Conservation (phyloP, 2,113 vertebrate species). For the Pongo pygmaeus region DNA sequence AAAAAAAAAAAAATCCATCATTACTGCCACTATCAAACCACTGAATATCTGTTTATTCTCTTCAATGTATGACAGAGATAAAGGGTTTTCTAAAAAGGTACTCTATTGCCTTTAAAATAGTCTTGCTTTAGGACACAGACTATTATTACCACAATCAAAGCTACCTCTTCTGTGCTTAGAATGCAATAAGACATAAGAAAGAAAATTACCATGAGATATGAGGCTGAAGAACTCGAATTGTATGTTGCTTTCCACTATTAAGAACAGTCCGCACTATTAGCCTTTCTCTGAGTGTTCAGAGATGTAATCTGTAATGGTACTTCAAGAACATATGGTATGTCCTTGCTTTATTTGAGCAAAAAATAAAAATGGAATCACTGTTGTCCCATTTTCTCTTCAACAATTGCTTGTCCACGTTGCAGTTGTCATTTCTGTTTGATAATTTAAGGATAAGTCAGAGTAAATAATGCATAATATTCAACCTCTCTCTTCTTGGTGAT, state of each 20-base stretch:
- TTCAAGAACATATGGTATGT: neutral
- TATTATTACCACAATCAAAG: neutral
- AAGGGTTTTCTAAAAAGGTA: conserved; percentile 10
- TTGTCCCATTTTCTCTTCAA: neutral
- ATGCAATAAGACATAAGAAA: neutral
- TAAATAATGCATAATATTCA: too few species aligned
- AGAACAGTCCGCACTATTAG: neutral
- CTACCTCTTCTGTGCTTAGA: neutral
- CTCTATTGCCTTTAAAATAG: conserved; percentile 14
- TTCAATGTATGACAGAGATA: neutral
- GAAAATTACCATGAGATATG: neutral
- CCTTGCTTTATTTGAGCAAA: neutral
- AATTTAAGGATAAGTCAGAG: neutral
- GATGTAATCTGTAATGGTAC: too few species aligned
- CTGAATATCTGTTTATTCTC: conserved; percentile 1
- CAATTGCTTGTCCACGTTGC: neutral
- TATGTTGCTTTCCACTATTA: neutral
- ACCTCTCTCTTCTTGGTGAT: neutral
- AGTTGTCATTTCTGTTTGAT: neutral
- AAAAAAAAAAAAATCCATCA: neutral
- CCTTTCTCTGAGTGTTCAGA: neutral
- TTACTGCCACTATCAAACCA: neutral
- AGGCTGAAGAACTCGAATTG: neutral
- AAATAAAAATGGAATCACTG: neutral
- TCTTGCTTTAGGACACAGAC: neutral